Evolutionary conservation across 64 coral and sea anemone species (phyloP).

Genomic region (Montipora foliosa): DNA sequence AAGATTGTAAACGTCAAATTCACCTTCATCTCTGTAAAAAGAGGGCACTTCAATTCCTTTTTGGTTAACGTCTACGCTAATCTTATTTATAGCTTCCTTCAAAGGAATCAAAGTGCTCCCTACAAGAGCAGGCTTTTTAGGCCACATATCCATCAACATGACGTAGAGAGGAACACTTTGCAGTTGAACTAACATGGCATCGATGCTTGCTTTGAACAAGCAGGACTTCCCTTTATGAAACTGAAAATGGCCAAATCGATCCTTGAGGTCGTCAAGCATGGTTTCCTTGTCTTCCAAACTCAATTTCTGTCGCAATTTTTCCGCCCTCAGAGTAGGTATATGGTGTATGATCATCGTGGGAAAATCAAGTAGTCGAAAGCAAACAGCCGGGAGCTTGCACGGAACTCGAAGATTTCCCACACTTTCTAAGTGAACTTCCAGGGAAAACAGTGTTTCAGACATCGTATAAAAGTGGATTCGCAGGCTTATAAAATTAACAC

Average conservation of each 20-base stretch:
- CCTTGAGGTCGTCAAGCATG: slow-evolving; percentile 56
- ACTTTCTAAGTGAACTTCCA: slow-evolving; percentile 91
- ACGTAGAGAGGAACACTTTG: slow-evolving; percentile 82
- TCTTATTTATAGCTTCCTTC: slow-evolving; percentile 69
- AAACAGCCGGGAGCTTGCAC: slow-evolving; percentile 80
- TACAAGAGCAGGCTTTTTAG: slow-evolving; percentile 69
- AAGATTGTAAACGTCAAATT: slow-evolving; percentile 83
- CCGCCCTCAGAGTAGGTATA: slow-evolving; percentile 40
- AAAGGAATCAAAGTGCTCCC: slow-evolving; percentile 88
- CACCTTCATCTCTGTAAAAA: slow-evolving; percentile 78
- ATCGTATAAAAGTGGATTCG: neutral
- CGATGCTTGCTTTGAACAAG: slow-evolving; percentile 80
- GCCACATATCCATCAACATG: slow-evolving; percentile 94
- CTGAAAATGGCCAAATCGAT: slow-evolving; percentile 76
- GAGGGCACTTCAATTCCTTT: slow-evolving; percentile 80
- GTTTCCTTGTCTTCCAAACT: slow-evolving; percentile 41
- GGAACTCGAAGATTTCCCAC: slow-evolving; percentile 64
- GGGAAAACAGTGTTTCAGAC: slow-evolving; percentile 88
- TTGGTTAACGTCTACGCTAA: slow-evolving; percentile 66
- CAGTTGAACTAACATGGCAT: slow-evolving; percentile 61
- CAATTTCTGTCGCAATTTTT: slow-evolving; percentile 74
- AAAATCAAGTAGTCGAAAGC: slow-evolving; percentile 94
- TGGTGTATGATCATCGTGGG: slow-evolving; percentile 90
- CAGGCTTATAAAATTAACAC: neutral
- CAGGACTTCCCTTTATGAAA: slow-evolving; percentile 93